Evolutionary conservation across 2,888 invertebrate species (phyloP), one percentile per base, ranked within the genome.

Genomic region (Cheilosia vulpina): DNA sequence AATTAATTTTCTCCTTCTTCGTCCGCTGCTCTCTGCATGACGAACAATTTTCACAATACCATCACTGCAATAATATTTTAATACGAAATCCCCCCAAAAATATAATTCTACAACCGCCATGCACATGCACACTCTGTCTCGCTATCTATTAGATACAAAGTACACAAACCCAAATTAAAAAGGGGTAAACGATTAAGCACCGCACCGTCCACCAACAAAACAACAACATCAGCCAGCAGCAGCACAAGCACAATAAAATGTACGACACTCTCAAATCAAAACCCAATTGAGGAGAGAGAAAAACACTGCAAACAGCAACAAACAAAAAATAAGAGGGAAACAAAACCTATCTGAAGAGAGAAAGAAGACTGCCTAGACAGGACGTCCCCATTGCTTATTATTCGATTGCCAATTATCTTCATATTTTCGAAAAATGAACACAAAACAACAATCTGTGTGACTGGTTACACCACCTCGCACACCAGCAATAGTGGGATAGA

Each of bases 291-390:
- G 69, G 73, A 78, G 69, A 69, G 73, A 60, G 62, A 55, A 68
- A 72, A 80, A 75, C 27, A 27, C 52, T 43, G 60, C 7, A 62
- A 60, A 24, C 34, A 66, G 17, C 24, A 17, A 31, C 24, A 52
- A 63, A 43, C 11, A 69, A n/a, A 31, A 31, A 38, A 55, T 27
- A 76, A 76, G 68, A 75, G 63, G 65, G 65, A 69, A 73, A 65
- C 47, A 77, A 87, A 76, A 73, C 63, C 58, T 21, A 77, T 66
- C 66, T 69, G 83, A 83, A 87, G 78, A 75, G 82, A 83, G 87
- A 84, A 79, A 83, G 82, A 77, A 82, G 83, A 73, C 84, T 81
- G 85, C 87, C 87, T 87, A 89, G 89, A 89, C 89, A 89, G 88
- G 88, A 88, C 89, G 89, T 89, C 87, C 87, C 87, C 87, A 87